Percentiles rank a stretch among this genome's conserved stretches.
These are phyloP conservation scores for Netelia melanura DNA, from an alignment of 2,888 invertebrate genomes.

Conservation along the genomic window DNA sequence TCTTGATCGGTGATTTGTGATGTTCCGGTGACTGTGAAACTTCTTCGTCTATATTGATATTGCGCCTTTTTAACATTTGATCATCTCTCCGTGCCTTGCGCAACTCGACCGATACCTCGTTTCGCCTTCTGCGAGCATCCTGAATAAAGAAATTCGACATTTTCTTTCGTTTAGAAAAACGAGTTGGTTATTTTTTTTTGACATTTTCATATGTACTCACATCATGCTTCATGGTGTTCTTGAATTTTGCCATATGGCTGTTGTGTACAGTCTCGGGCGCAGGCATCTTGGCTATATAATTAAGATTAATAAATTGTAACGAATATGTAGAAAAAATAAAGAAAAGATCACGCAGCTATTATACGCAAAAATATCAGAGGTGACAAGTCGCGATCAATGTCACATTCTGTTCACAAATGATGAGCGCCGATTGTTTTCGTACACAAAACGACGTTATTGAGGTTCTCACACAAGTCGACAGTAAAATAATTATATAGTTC, in stretches of 20 bases:
- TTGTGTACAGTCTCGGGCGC: constrained; percentile 86
- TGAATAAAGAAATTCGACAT: constrained; percentile 78
- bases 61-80: constrained; percentile 95
- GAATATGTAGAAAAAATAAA: background rate
- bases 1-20: constrained; percentile 83
- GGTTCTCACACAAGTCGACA: too few relatives aligned
- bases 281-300: constrained; percentile 85
- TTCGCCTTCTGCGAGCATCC: constrained; percentile 96
- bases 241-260: constrained; percentile 90
- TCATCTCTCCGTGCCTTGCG: constrained; percentile 98
- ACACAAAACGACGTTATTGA: too few relatives aligned
- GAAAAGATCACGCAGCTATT: background rate
- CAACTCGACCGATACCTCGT: constrained; percentile 95
- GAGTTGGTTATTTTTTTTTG: constrained; percentile 52
- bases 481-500: too few relatives aligned
- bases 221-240: constrained; percentile 92
- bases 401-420: too few relatives aligned
- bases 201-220: constrained; percentile 85
- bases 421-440: too few relatives aligned
- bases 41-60: constrained; percentile 88
- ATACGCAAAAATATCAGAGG: too few relatives aligned
- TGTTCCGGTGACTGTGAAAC: constrained; percentile 83
- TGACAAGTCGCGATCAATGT: too few relatives aligned
- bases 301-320: background rate
- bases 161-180: constrained; percentile 30